Base-by-base conservation (phyloP, 2,113 vertebrate species). In the Gymnocephalus cernua region DNA sequence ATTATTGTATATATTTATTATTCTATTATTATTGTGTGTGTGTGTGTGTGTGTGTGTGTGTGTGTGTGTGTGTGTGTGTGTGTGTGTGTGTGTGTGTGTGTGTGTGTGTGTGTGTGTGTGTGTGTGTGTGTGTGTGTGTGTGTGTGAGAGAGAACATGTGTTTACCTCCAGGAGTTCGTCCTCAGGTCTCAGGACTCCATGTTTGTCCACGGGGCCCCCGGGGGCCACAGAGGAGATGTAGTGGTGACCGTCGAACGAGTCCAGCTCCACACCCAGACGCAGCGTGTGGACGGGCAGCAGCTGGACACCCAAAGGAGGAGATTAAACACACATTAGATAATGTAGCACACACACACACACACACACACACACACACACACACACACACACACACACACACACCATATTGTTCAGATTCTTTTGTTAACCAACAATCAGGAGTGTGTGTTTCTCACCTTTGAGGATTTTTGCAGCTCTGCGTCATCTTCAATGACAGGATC, bases 121-220 rank as follows among this genome's bases (percentile, higher is more conserved):
- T 57, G 23, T 27, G 13, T 57, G 4, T 57, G 12, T 57, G 56
- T 53, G n/a, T 45, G 6, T 19, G 4, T 18, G 16, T 11, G 57
- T 25, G 6, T 29, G 47, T 51, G 54, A n/a, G 2, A 1, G 6
- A n/a, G n/a, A n/a, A n/a, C n/a, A n/a, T 23, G 23, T n/a, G 29
- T 79, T 92, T 94, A 99, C 98, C 97, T 99, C 98, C 59, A 99
- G 95, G 44, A 99, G 95, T 84, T 99, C 98, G 80, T 99, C 98
- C 74, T 99, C 97, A 11, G 96, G 93, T 64, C 96, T 95, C 74
- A 99, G 88, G 45, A 96, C 86, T 19, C 95, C 96, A 23, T 97
- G 95, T 29, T 85, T 79, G 45, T 96, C 96, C 57, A 96, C 90
- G 0, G 97, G 97, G 47, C 97, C 96, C 23, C 97, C 97, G 11